These are phyloP conservation scores for Drosophila histrio DNA, from an alignment of 2,888 invertebrate species.

Conservation along the genomic window DNA sequence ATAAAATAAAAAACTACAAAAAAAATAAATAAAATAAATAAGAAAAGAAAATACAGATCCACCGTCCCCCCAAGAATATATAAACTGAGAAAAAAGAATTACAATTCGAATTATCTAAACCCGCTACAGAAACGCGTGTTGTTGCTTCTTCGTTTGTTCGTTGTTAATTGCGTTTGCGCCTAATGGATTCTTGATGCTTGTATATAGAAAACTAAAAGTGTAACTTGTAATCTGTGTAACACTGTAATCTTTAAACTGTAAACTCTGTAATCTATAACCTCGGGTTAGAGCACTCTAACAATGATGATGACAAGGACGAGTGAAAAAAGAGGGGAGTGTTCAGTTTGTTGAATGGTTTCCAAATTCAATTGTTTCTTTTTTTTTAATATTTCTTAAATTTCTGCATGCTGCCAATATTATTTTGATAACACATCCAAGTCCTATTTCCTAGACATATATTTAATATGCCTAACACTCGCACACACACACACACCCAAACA, in stretches of 20 bases:
- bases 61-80: conserved; percentile 38
- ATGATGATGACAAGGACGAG: background rate
- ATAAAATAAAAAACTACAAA: background rate
- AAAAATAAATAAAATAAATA: background rate
- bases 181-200: conserved; percentile 14
- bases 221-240: background rate
- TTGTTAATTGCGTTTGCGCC: conserved; percentile 29
- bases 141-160: conserved; percentile 37
- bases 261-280: conserved; percentile 2
- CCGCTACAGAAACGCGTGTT: conserved; percentile 12
- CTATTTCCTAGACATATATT: background rate
- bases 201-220: conserved; percentile 40
- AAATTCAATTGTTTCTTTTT: background rate
- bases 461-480: background rate
- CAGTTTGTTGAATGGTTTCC: background rate
- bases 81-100: background rate
- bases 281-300: conserved; percentile 3
- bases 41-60: conserved; percentile 22
- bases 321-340: background rate
- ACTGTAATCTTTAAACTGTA: no score
- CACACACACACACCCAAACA: background rate
- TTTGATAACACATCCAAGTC: no score
- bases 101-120: conserved; percentile 10
- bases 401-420: background rate
- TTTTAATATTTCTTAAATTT: background rate